Evolutionary conservation across 92 coral and sea anemone genomes (phyloP), one percentile per base, ranked within the genome.

Genomic region (Metridium senile): DNA sequence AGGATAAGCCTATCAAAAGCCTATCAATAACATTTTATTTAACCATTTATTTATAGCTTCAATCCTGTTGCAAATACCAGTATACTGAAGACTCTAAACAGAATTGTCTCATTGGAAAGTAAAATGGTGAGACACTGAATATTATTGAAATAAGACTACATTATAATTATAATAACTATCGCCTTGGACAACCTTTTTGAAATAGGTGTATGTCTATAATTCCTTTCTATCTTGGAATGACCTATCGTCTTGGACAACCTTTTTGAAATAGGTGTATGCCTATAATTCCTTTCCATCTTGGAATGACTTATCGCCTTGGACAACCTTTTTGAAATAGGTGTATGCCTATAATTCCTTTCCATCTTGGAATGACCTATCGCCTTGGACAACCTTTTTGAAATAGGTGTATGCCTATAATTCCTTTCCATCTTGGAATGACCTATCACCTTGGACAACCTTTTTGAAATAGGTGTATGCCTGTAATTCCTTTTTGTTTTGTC

Each of bases 21-120:
- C n/a, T n/a, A n/a, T n/a, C n/a, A n/a, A n/a, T n/a, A n/a, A n/a
- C n/a, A n/a, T n/a, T n/a, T n/a, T n/a, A 18, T 59, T 75, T 59
- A 21, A 33, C 13, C 49, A 39, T 39, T 6, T 39, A 4, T 6
- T 39, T 39, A 39, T 13, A 79, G 99, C 59, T 96, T 89, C 74
- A 96, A 96, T 61, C 99, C 99, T 20, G 93, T 91, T 35, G 97
- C 99, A 19, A 95, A 82, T 65, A 96, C 99, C 70, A 93, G 97
- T 77, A 79, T 96, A 45, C 90, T 87, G 71, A 96, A 96, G 53
- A 74, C 94, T 22, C 74, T 89, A 26, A 89, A 85, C 71, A 88
- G 93, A 73, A 87, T 96, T 29, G 82, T 85, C 33, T 82, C 92
- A 9, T 43, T 72, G 31, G 98, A 93, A 76, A 79, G 84, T 27